Evolutionary conservation across 2,888 invertebrate genomes (phyloP).

Genomic region (Polia nebulosa): DNA sequence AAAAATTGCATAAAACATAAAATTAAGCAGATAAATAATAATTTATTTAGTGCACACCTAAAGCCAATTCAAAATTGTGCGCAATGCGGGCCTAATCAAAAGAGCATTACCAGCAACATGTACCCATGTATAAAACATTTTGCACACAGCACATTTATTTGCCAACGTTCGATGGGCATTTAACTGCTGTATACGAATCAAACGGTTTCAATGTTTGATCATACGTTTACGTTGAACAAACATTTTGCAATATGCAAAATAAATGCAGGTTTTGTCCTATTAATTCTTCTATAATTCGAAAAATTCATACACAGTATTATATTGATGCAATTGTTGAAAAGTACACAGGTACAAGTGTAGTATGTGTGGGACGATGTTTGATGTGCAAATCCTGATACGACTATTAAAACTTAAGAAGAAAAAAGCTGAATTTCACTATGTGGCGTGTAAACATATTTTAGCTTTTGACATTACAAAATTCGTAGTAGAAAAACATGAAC

Average conservation of each 20-base stretch:
- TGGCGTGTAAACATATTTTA: neutral
- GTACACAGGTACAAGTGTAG: neutral
- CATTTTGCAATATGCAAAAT: neutral
- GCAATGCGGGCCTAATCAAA: slow-evolving; percentile 59
- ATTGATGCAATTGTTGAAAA: neutral
- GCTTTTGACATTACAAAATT: too few species aligned
- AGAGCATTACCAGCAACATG: slow-evolving; percentile 40
- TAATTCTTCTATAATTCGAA: neutral
- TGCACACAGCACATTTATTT: slow-evolving; percentile 43
- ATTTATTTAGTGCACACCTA: slow-evolving; percentile 46
- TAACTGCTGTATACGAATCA: slow-evolving; percentile 42
- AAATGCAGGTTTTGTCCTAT: neutral
- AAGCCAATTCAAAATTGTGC: slow-evolving; percentile 46
- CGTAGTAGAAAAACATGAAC: slow-evolving; percentile 8
- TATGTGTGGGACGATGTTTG: neutral
- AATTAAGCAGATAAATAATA: slow-evolving; percentile 33
- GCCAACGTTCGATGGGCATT: slow-evolving; percentile 43
- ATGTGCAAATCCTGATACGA: neutral
- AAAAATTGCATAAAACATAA: slow-evolving; percentile 28
- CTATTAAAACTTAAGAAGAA: neutral
- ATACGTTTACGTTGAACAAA: slow-evolving; percentile 12
- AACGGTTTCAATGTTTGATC: slow-evolving; percentile 41
- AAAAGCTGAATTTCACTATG: neutral
- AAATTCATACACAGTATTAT: too few species aligned
- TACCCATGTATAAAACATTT: slow-evolving; percentile 51